A percentile compares a stretch with the other conserved stretches of the same genome.
phyloP scores from a whole-genome alignment of 2,797 vertebrate genomes.

The Etheostoma nigrum region DNA sequence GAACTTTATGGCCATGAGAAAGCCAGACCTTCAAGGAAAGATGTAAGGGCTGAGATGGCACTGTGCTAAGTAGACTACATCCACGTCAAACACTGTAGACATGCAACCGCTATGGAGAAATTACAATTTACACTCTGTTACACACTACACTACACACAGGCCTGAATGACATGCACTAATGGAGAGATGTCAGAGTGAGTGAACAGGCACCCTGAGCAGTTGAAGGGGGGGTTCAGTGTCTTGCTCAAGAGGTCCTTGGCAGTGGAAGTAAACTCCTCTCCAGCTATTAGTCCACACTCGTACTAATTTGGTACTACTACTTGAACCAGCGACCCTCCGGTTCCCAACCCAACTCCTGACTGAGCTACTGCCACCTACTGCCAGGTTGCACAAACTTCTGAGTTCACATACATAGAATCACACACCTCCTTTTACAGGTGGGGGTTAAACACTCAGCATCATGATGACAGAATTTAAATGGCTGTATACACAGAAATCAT shows the following conservation, averaged over 20 bases:
- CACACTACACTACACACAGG: no score
- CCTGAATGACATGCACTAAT: no score
- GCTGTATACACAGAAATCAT: conserved; percentile 57
- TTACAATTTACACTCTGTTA: no score
- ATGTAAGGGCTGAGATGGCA: conserved; percentile 39
- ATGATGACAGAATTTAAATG: conserved; percentile 71
- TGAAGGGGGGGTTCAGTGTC: no score
- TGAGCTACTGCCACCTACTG: conserved; percentile 16
- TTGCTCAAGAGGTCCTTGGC: no score
- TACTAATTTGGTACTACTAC: no score
- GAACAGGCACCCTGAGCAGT: no score
- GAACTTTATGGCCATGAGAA: conserved; percentile 70
- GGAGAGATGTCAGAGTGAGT: no score
- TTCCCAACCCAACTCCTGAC: no score
- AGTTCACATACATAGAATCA: conserved; percentile 48
- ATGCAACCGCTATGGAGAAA: conserved; percentile 2
- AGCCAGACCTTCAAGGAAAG: conserved; percentile 60
- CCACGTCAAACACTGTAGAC: conserved; percentile 34
- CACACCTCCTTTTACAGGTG: conserved; percentile 67
- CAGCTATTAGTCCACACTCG: no score
- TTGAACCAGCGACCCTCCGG: no score
- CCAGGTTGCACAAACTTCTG: conserved; percentile 50
- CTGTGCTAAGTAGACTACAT: conserved; percentile 40
- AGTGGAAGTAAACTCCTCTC: no score
- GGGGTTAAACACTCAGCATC: conserved; percentile 63